phyloP scores from a whole-genome alignment of 2,113 vertebrate genomes.

The Ivindomyrus marchei region DNA sequence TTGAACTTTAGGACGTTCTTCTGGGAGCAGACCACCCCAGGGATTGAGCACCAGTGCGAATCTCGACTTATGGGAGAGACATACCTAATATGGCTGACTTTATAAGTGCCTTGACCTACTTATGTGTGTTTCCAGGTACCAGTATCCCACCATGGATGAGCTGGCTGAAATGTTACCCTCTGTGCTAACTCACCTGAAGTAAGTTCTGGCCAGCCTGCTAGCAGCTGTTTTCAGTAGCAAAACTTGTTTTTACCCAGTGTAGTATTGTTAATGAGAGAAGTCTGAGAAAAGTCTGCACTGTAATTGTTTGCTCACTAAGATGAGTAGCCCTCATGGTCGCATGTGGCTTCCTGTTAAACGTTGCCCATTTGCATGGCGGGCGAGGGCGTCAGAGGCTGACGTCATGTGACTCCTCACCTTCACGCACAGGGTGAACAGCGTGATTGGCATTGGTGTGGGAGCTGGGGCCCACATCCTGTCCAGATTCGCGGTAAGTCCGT shows the following conservation, averaged over 20 bases:
- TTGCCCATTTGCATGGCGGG: background rate
- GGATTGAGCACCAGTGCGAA: background rate
- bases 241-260: background rate
- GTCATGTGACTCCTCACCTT: constrained; percentile 19
- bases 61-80: background rate
- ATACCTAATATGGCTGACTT: background rate
- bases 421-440: constrained; percentile 72
- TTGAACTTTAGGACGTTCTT: background rate
- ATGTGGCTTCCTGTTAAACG: background rate
- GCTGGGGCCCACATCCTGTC: constrained; percentile 84
- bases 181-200: constrained; percentile 82
- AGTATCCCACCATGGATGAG: constrained; percentile 90
- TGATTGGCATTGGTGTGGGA: constrained; percentile 86
- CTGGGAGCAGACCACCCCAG: background rate
- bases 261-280: background rate
- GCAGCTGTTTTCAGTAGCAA: background rate
- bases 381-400: background rate
- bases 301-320: background rate
- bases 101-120: background rate
- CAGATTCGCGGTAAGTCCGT: constrained; percentile 78
- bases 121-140: constrained; percentile 64
- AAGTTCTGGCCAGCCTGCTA: constrained; percentile 42
- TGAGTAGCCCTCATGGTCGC: background rate
- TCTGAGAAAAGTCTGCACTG: background rate
- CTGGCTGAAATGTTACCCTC: constrained; percentile 85